A percentile compares a stretch with the other conserved stretches of the same genome.
phyloP scores from a whole-genome alignment of 1,140 invertebrate genomes.

The Papilio dardanus region DNA sequence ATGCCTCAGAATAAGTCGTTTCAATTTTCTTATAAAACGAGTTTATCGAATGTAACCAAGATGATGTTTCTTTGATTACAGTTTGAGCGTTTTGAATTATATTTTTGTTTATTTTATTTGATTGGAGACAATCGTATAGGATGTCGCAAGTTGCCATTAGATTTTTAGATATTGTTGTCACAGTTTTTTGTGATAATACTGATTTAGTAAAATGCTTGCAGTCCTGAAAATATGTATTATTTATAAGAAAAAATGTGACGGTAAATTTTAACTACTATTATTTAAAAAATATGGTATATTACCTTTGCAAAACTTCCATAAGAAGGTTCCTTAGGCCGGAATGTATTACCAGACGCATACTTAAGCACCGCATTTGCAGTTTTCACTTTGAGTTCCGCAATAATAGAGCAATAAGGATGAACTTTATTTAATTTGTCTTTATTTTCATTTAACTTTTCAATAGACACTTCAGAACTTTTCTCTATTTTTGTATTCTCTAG shows the following conservation, averaged over 20 bases:
- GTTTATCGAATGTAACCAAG: conserved; percentile 83
- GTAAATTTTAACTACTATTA: too few relatives aligned
- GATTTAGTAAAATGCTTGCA: conserved; percentile 76
- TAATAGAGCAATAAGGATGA: conserved; percentile 66
- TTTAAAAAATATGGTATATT: conserved; percentile 30
- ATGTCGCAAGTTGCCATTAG: conserved; percentile 52
- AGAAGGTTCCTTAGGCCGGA: conserved; percentile 66
- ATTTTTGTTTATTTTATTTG: conserved; percentile 45
- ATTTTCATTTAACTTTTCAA: conserved; percentile 52
- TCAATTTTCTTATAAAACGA: conserved; percentile 83
- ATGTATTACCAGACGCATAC: conserved; percentile 72
- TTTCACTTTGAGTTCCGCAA: conserved; percentile 60
- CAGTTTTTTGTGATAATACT: conserved; percentile 61
- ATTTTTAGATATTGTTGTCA: conserved; percentile 54
- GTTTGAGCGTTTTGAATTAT: conserved; percentile 57
- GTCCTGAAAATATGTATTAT: conserved; percentile 59
- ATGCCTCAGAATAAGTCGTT: conserved; percentile 82
- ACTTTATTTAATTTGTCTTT: conserved; percentile 56
- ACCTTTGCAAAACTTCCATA: conserved; percentile 75
- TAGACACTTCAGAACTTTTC: conserved; percentile 52
- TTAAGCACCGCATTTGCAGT: conserved; percentile 62
- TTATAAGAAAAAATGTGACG: conserved; percentile 40
- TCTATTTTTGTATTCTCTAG: conserved; percentile 53
- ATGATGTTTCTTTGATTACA: conserved; percentile 75
- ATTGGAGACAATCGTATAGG: conserved; percentile 54